Conservation (phyloP, 2,797 vertebrate genomes). For the Liparis tanakae region DNA sequence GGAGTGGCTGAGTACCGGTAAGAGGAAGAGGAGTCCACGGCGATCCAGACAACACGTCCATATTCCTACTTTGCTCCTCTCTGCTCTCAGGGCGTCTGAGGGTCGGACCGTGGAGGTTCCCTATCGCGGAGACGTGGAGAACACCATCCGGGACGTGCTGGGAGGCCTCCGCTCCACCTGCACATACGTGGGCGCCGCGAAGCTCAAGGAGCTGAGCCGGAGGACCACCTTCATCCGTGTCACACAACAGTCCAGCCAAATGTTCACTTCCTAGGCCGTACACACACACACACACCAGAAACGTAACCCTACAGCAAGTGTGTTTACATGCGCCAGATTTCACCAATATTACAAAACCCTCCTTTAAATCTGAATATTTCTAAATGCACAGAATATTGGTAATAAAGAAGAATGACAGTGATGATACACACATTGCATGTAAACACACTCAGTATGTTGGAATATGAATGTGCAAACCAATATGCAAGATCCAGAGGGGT, state of each 20-base stretch:
- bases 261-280: conserved; percentile 87
- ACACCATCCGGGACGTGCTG: conserved; percentile 94
- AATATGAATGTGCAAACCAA: conserved; percentile 38
- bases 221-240: conserved; percentile 97
- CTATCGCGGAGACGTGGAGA: conserved; percentile 91
- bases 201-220: conserved; percentile 96
- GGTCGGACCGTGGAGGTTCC: conserved; percentile 96
- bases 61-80: too few species aligned
- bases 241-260: conserved; percentile 94
- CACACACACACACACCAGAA: not conserved
- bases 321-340: conserved; percentile 32
- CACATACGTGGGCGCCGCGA: conserved; percentile 97
- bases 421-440: conserved; percentile 17
- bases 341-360: not conserved
- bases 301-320: conserved; percentile 11
- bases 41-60: not conserved
- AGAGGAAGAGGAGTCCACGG: conserved; percentile 25
- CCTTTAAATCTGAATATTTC: not conserved
- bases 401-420: conserved; percentile 4
- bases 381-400: not conserved
- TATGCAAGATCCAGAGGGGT: conserved; percentile 49
- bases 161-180: conserved; percentile 97
- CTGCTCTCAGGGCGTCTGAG: conserved; percentile 89
- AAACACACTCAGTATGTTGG: conserved; percentile 33
- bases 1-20: conserved; percentile 97